Evolutionary conservation across 2,797 vertebrate genomes (phyloP).

Genomic region (Gymnoscopelus braueri): DNA sequence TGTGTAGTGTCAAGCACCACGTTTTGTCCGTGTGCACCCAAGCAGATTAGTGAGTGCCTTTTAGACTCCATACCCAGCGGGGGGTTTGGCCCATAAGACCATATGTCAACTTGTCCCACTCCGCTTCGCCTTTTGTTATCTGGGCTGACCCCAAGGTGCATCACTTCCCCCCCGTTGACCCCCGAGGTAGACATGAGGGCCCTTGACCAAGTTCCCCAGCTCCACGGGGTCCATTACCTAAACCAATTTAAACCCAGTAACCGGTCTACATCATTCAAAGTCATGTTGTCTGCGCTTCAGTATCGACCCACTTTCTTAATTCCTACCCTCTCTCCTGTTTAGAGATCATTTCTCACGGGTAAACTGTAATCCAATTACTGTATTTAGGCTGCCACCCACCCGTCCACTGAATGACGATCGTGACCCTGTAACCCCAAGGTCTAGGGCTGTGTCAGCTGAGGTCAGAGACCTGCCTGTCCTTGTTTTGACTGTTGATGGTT

Average conservation of each 20-base stretch:
- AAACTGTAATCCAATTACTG: conserved; percentile 25
- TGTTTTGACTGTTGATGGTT: conserved; percentile 38
- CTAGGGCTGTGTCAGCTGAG: conserved; percentile 21
- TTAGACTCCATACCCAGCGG: conserved; percentile 58
- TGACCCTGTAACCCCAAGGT: conserved; percentile 6
- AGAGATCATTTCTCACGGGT: conserved; percentile 38
- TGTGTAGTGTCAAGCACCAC: conserved; percentile 35
- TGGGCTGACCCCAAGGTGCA: conserved; percentile 63
- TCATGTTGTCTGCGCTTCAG: conserved; percentile 28
- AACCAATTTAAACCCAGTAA: conserved; percentile 69
- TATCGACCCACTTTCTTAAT: conserved; percentile 56
- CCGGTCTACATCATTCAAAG: conserved; percentile 42
- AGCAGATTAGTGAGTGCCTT: conserved; percentile 64
- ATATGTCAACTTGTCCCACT: conserved; percentile 73
- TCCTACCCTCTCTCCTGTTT: conserved; percentile 32
- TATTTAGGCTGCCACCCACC: conserved; percentile 16
- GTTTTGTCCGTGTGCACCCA: conserved; percentile 74
- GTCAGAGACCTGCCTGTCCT: conserved; percentile 27
- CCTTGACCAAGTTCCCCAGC: conserved; percentile 69
- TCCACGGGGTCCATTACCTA: conserved; percentile 72
- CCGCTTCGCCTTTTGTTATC: conserved; percentile 70
- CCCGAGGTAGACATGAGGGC: conserved; percentile 46
- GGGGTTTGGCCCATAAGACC: conserved; percentile 63
- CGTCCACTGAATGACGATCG: conserved; percentile 2
- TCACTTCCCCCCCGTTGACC: conserved; percentile 61